These are phyloP conservation scores for Stenurella melanura DNA, from an alignment of 2,888 invertebrate species.

Conservation along the genomic window DNA sequence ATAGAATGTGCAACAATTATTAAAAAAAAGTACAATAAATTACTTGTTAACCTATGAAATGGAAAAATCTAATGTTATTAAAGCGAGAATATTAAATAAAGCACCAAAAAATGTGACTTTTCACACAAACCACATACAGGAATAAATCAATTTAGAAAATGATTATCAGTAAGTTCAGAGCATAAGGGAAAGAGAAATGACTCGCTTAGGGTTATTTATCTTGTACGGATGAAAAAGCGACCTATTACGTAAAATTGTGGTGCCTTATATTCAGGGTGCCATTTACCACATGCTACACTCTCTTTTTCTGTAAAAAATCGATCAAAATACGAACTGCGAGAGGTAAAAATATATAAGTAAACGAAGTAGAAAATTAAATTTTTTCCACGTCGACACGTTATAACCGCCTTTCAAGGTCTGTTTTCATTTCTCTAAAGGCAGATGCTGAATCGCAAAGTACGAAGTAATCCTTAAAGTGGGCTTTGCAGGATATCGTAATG, in stretches of 20 bases:
- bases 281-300: not conserved
- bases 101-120: too few relatives aligned
- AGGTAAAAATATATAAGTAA: slow-evolving; percentile 27
- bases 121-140: not conserved
- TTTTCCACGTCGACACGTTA: slow-evolving; percentile 13
- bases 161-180: not conserved
- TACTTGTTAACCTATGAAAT: too few relatives aligned
- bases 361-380: slow-evolving; percentile 36
- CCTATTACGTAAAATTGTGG: slow-evolving; percentile 9
- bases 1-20: too few relatives aligned
- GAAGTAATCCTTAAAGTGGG: not conserved
- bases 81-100: too few relatives aligned
- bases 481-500: not conserved
- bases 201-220: slow-evolving; percentile 13
- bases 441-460: not conserved
- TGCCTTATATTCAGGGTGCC: slow-evolving; percentile 1
- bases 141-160: not conserved
- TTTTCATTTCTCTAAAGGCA: not conserved
- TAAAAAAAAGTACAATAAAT: too few relatives aligned
- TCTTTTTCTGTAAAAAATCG: slow-evolving; percentile 5
- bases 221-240: slow-evolving; percentile 8
- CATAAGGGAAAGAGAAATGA: not conserved
- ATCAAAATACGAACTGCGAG: not conserved
- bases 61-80: too few relatives aligned
- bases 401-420: slow-evolving; percentile 9